These are phyloP conservation scores for Myiagra hebetior DNA, from an alignment of 2,113 vertebrate species.

Conservation along the genomic window DNA sequence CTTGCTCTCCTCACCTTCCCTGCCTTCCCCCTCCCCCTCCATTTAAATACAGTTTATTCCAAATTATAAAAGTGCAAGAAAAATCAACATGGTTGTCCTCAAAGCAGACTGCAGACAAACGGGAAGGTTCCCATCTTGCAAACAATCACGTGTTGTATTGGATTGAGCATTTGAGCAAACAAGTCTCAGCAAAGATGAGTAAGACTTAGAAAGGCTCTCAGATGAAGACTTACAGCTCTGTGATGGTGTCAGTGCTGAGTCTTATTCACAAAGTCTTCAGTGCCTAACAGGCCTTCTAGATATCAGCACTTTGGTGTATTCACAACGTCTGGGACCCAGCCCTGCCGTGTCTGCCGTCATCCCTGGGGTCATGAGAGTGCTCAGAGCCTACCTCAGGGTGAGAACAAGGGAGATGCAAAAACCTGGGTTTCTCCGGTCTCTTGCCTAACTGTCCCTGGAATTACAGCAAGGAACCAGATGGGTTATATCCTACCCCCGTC, in stretches of 20 bases:
- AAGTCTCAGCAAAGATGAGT: not conserved
- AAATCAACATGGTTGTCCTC: not conserved
- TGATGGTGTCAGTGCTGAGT: not conserved
- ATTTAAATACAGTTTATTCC: not conserved
- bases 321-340: not conserved
- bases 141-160: not conserved
- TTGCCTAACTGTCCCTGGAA: not conserved
- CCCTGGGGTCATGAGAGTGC: not conserved
- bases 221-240: not conserved
- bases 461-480: not conserved
- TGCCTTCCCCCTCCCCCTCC: accelerated
- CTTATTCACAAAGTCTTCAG: not conserved
- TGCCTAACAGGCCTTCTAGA: not conserved
- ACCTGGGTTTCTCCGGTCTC: not conserved
- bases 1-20: not conserved
- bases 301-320: not conserved
- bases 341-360: not conserved
- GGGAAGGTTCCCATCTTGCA: not conserved
- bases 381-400: not conserved
- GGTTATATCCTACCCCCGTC: not conserved
- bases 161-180: not conserved
- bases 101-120: not conserved
- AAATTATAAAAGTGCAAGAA: not conserved
- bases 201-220: not conserved
- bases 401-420: not conserved